phyloP scores from a whole-genome alignment of 2,113 vertebrate genomes.

The Peromyscus polionotus region DNA sequence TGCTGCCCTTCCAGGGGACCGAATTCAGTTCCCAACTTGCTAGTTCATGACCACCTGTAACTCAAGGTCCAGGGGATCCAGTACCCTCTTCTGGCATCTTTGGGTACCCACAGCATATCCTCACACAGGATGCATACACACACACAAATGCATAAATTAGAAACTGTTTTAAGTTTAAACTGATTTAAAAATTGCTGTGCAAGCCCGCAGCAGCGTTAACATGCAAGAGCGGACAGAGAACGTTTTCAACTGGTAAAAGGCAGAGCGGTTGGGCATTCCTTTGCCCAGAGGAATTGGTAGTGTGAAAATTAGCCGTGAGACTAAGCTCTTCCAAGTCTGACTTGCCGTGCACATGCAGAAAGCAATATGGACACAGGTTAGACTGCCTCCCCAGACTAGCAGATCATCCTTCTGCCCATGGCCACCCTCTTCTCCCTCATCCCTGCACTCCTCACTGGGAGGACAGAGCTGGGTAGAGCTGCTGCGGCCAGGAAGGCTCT shows the following conservation, averaged over 20 bases:
- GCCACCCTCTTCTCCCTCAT: not conserved
- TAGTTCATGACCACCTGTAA: not conserved
- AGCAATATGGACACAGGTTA: not conserved
- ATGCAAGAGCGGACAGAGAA: not conserved
- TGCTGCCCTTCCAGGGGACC: not conserved
- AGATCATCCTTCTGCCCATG: not conserved
- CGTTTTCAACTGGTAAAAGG: not conserved
- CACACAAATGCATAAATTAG: not conserved
- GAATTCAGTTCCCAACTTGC: not conserved
- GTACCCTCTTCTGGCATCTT: not conserved
- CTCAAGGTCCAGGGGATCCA: not conserved
- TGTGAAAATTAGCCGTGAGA: not conserved
- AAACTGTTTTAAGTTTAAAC: not conserved
- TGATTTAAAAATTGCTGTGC: not conserved
- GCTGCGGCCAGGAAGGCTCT: not conserved
- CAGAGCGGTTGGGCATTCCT: not conserved
- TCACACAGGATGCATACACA: not conserved
- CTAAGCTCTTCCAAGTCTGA: not conserved
- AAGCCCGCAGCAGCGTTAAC: not conserved
- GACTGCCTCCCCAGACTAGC: not conserved
- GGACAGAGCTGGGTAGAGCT: not conserved
- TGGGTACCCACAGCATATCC: not conserved
- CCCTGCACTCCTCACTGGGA: not conserved
- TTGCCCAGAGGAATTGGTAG: not conserved
- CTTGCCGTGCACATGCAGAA: not conserved